Base-by-base conservation (phyloP, 1,140 invertebrate species). In the Pachyrhynchus sulphureomaculatus region DNA sequence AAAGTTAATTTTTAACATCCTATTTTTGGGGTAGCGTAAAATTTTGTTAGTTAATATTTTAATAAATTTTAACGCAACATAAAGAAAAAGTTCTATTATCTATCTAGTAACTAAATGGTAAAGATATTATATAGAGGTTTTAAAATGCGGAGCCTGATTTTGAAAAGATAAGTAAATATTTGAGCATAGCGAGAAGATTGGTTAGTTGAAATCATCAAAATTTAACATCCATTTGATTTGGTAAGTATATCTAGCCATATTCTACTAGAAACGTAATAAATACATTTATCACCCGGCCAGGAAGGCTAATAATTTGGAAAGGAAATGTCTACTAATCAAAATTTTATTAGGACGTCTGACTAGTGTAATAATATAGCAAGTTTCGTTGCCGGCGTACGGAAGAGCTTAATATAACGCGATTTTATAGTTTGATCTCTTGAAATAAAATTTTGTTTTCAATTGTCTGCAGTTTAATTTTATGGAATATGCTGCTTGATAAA, bases 251-350 rank as follows among this genome's bases (percentile, higher is more conserved):
- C 37, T 42, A 39, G 23, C 42, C 37, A 32, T 29, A 24, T 36
- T 15, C 29, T 56, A 44, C 17, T 18, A 44, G 39, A 20, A 36
- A 45, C 53, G 53, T 56, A 56, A 56, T 56, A 56, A 56, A 56
- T 56, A 56, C 53, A 56, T 56, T 56, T 56, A 56, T 56, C 53
- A 56, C 53, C 37, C 24, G 23, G 29, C 53, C 53, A 37, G 53
- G 37, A 53, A 56, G 42, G 53, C 44, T 44, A 56, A 44, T 56
- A 56, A 56, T 29, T 56, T 45, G 37, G 37, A 36, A 56, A 33
- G 53, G 53, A 56, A 56, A 56, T 45, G 53, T 56, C 53, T 56
- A 56, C 53, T 56, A 56, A 44, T 56, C 39, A 56, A 56, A 56
- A 56, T 56, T 56, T 56, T 56, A 56, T 56, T 56, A 56, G 39